Evolutionary conservation across 2,888 invertebrate species (phyloP).

Genomic region (Cyrtodaria siliqua): DNA sequence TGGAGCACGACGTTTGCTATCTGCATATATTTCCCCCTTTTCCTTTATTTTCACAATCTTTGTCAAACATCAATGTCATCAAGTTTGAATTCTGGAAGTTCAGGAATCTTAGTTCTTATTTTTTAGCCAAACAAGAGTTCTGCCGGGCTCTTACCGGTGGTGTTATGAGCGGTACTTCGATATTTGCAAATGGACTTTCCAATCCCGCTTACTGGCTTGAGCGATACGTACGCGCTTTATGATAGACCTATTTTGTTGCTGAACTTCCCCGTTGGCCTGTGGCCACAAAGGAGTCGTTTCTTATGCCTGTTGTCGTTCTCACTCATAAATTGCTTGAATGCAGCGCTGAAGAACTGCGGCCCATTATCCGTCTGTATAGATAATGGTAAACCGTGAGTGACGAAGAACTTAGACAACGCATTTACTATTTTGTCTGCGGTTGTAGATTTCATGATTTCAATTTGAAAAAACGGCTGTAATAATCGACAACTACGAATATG

Average conservation of each 20-base stretch:
- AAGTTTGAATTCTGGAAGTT: slow-evolving; percentile 6
- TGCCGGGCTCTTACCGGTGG: slow-evolving; percentile 42
- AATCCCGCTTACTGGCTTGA: slow-evolving; percentile 39
- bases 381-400: slow-evolving; percentile 51
- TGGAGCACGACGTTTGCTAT: slow-evolving; percentile 31
- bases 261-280: slow-evolving; percentile 54
- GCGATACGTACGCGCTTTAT: slow-evolving; percentile 52
- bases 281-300: slow-evolving; percentile 52
- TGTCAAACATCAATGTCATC: slow-evolving; percentile 28
- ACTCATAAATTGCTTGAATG: too few relatives aligned
- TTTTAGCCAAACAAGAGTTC: slow-evolving; percentile 37
- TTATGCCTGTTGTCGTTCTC: too few relatives aligned
- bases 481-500: slow-evolving; percentile 62
- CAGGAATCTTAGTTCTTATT: slow-evolving; percentile 46
- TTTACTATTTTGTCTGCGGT: slow-evolving; percentile 52
- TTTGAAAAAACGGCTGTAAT: slow-evolving; percentile 58
- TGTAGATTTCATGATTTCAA: slow-evolving; percentile 49
- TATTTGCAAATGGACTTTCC: too few relatives aligned
- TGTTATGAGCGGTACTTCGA: slow-evolving; percentile 34
- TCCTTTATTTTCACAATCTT: slow-evolving; percentile 29
- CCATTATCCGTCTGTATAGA: slow-evolving; percentile 62
- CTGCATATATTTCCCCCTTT: slow-evolving; percentile 43
- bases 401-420: slow-evolving; percentile 42
- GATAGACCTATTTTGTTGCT: slow-evolving; percentile 50
- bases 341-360: slow-evolving; percentile 44